Percentiles rank a stretch among this genome's conserved stretches.
Evolutionary conservation across 1,140 invertebrate genomes (phyloP).

Genomic region (Planococcus citri): DNA sequence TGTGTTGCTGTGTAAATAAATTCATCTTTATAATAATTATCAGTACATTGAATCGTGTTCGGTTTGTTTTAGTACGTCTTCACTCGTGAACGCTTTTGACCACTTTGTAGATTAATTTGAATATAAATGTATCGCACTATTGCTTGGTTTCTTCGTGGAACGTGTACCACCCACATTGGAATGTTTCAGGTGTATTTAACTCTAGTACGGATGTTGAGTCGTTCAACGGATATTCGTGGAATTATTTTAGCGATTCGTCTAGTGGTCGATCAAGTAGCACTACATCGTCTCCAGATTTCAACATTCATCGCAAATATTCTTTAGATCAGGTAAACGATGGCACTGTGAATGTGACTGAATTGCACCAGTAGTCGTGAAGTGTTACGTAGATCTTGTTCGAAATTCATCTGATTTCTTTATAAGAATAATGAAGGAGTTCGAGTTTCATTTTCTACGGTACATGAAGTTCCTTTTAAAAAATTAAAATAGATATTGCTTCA

Average conservation of each 20-base stretch:
- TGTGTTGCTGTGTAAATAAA: background rate
- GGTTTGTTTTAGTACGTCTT: background rate
- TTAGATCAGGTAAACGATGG: constrained; percentile 4
- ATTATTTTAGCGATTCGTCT: background rate
- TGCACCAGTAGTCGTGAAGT: no score
- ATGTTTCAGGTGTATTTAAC: background rate
- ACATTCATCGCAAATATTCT: background rate
- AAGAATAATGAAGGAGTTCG: no score
- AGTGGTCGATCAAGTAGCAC: background rate
- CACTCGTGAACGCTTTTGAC: background rate
- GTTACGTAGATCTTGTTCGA: no score
- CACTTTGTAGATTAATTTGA: background rate
- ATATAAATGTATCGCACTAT: no score
- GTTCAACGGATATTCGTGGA: background rate
- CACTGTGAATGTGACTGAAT: background rate
- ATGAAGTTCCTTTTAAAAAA: no score
- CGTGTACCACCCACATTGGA: background rate
- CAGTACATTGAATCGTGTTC: no score
- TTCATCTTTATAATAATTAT: background rate
- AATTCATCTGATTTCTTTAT: no score
- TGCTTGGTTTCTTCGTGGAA: background rate
- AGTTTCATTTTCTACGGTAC: no score
- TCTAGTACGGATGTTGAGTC: background rate
- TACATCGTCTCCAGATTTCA: background rate
- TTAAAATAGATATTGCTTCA: no score